These are phyloP conservation scores for Ernsta delagoae DNA, from an alignment of 2,888 invertebrate species.

Conservation along the genomic window DNA sequence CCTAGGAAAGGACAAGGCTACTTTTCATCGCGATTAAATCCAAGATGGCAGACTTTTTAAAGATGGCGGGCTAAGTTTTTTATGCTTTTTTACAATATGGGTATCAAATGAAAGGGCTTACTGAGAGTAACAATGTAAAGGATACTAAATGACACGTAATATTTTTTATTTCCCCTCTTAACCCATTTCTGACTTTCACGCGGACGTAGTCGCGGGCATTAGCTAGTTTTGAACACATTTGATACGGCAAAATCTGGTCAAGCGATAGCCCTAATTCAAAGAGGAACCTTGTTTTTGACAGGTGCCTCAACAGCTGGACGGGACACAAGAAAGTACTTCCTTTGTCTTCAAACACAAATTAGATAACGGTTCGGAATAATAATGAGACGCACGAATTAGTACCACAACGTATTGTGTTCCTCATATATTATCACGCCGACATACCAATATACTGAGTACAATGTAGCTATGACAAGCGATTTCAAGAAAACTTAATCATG, in stretches of 20 bases:
- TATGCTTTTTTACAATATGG: too few species aligned
- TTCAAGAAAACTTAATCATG: slow-evolving; percentile 30
- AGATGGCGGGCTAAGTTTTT: too few species aligned
- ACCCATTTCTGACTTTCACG: too few species aligned
- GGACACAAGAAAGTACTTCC: slow-evolving; percentile 73
- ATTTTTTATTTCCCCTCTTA: too few species aligned
- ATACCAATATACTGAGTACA: slow-evolving; percentile 40
- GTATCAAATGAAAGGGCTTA: too few species aligned
- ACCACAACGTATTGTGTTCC: slow-evolving; percentile 40
- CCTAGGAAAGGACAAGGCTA: too few species aligned
- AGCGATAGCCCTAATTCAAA: slow-evolving; percentile 18
- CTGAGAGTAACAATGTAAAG: too few species aligned
- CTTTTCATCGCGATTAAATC: too few species aligned
- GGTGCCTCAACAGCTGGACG: slow-evolving; percentile 45
- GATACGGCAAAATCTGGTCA: background rate
- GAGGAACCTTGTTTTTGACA: slow-evolving; percentile 7
- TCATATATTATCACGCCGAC: slow-evolving; percentile 46
- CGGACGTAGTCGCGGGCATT: too few species aligned
- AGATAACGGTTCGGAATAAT: slow-evolving; percentile 69
- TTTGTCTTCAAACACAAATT: slow-evolving; percentile 73
- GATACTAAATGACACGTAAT: too few species aligned
- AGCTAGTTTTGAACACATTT: too few species aligned
- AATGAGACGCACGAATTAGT: slow-evolving; percentile 58
- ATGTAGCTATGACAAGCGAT: slow-evolving; percentile 24
- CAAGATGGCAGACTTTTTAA: too few species aligned